Conservation (phyloP, 2,888 invertebrate genomes). For the Drosophila kanekoi region DNA sequence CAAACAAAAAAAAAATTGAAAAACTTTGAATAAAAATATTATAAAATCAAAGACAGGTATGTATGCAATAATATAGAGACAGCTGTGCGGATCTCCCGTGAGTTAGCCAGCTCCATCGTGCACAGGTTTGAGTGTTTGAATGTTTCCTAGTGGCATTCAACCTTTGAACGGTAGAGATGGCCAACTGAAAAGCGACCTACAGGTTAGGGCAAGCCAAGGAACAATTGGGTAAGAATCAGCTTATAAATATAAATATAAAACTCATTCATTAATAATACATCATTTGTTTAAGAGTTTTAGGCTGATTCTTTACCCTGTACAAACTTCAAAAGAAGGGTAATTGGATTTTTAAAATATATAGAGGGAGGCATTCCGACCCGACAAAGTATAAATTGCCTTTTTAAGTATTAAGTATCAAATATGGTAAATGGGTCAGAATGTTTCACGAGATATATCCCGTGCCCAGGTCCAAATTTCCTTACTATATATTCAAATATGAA, state of each 20-base stretch:
- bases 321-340: no score
- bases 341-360: no score
- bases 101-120: constrained; percentile 74
- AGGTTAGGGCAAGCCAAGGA: not conserved
- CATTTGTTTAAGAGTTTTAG: no score
- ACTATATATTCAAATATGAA: no score
- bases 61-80: not conserved
- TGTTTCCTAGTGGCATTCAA: constrained; percentile 64
- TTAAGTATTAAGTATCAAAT: no score
- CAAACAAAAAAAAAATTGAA: constrained; percentile 42
- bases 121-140: constrained; percentile 75
- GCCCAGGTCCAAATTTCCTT: no score
- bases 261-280: no score
- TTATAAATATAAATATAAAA: not conserved
- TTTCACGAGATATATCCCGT: no score
- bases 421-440: no score
- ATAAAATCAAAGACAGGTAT: constrained; percentile 31
- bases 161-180: constrained; percentile 70
- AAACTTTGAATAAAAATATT: constrained; percentile 48
- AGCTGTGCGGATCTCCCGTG: not conserved
- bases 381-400: no score
- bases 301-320: no score
- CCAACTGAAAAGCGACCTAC: constrained; percentile 50
- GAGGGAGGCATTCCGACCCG: no score
- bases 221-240: not conserved